Evolutionary conservation across 2,113 vertebrate genomes (phyloP).

Genomic region (Crotalus tigris): DNA sequence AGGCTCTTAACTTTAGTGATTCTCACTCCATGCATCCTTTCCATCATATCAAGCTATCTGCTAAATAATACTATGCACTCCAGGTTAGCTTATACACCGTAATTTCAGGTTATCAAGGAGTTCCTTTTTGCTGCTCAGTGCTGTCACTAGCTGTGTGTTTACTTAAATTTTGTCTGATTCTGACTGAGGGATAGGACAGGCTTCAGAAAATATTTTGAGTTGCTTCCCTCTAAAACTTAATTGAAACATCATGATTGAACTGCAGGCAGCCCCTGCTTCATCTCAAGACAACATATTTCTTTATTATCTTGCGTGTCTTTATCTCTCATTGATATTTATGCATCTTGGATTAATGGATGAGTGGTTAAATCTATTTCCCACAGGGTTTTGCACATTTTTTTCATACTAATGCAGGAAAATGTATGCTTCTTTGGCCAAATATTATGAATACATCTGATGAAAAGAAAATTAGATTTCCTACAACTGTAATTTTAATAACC

Average conservation of each 20-base stretch:
- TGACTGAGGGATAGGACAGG: slow-evolving; percentile 24
- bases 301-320: not conserved
- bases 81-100: not conserved
- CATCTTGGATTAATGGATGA: not conserved
- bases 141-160: rapidly evolving
- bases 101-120: not conserved
- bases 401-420: not conserved
- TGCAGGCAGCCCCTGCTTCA: not conserved
- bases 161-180: slow-evolving; percentile 21
- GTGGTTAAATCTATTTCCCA: not conserved
- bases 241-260: not conserved
- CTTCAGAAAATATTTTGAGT: not conserved
- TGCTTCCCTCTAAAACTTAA: not conserved
- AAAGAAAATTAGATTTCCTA: not conserved
- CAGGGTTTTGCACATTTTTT: not conserved
- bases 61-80: not conserved
- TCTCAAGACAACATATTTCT: not conserved
- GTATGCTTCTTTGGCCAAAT: not conserved
- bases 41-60: not conserved
- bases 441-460: not conserved
- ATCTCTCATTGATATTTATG: not conserved
- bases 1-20: not conserved
- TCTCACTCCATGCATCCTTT: not conserved
- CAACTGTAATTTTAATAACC: not conserved
- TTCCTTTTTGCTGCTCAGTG: slow-evolving; percentile 10